Base-by-base conservation (phyloP, 1,140 invertebrate genomes). In the Procambarus clarkii region DNA sequence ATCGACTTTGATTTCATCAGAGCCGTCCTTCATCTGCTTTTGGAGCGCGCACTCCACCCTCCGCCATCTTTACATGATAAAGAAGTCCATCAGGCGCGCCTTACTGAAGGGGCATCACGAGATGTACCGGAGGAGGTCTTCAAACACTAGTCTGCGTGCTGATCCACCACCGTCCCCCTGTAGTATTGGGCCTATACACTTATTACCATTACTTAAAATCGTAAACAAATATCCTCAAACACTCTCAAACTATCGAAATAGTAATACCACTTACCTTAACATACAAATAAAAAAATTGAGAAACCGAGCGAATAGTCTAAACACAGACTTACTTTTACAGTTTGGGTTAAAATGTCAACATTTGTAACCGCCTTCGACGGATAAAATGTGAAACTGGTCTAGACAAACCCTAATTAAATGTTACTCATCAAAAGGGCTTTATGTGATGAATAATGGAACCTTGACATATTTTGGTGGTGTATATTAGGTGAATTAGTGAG, bases 321-420 rank as follows among this genome's bases (percentile, higher is more conserved):
- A 18, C 1, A 21, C 18, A 4, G 81, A 34, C 8, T 74, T 74
- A 34, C 69, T 74, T 74, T 1, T 74, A 5, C 5, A 74, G 7
- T 9, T 74, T 8, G 69, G 69, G 7, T 24, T n/a, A 74, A 34
- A 34, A 34, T 24, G 2, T 15, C 2, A 74, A 21, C n/a, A 74
- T 74, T 74, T 74, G 69, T 34, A 74, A 74, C n/a, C 21, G 11
- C 34, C 45, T 60, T 34, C 81, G 45, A 83, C 58, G 81, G 69
- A 83, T 44, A 83, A 34, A 1, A 34, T 34, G 34, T 34, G 34
- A 34, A 34, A 34, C 0, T 83, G 81, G 60, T 69, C 60, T 54
- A 64, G 44, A 58, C 81, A 69, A 83, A 83, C 81, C 69, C 44
- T 69, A 69, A 83, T 83, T 83, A 24, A 83, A 83, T 83, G 69